Evolutionary conservation across 2,888 invertebrate genomes (phyloP).

Genomic region (Cotesia congregata): DNA sequence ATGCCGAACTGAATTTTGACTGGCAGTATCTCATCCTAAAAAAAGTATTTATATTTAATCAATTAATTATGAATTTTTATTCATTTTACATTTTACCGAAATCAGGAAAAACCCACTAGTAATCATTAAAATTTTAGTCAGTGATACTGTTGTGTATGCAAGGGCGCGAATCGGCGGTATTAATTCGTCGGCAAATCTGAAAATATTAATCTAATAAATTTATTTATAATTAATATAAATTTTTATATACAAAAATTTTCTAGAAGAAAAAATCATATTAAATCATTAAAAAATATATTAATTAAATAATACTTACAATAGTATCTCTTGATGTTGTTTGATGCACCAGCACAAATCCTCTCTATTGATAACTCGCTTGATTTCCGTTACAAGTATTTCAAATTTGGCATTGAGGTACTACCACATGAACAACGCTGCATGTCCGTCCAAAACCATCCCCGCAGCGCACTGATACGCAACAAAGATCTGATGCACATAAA

Average conservation of each 20-base stretch:
- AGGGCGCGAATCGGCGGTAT: too few relatives aligned
- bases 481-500: slow-evolving; percentile 53
- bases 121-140: too few relatives aligned
- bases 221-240: too few relatives aligned
- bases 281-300: too few relatives aligned
- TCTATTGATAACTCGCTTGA: slow-evolving; percentile 38
- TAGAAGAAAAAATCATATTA: too few relatives aligned
- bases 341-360: slow-evolving; percentile 46
- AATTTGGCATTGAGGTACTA: slow-evolving; percentile 53
- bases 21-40: slow-evolving; percentile 40
- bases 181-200: too few relatives aligned
- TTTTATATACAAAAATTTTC: too few relatives aligned
- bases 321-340: slow-evolving; percentile 48
- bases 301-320: slow-evolving; percentile 20
- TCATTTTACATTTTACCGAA: too few relatives aligned
- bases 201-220: too few relatives aligned
- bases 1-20: slow-evolving; percentile 43
- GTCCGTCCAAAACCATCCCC: slow-evolving; percentile 50
- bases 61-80: too few relatives aligned
- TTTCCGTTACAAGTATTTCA: slow-evolving; percentile 42
- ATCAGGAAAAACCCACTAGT: too few relatives aligned
- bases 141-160: too few relatives aligned
- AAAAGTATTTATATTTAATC: neutral
- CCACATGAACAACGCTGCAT: slow-evolving; percentile 52
- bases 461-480: slow-evolving; percentile 49